Percentiles rank a stretch among this genome's conserved stretches.
phyloP scores from a whole-genome alignment of 1,140 invertebrate species.

The Drosophila ogumai region DNA sequence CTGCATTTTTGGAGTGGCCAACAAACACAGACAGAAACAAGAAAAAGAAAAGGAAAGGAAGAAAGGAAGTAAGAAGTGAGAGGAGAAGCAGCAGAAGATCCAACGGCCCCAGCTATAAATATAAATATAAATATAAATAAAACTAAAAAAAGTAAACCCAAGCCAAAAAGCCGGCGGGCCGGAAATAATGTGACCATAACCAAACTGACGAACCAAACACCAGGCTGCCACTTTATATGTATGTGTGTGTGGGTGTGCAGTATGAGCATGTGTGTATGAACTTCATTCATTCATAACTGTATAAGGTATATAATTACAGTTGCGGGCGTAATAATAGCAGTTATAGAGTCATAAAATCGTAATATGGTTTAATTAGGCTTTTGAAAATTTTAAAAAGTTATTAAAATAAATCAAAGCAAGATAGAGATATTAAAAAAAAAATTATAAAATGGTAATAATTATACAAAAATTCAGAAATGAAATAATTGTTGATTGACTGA shows the following conservation, averaged over 20 bases:
- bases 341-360: background rate
- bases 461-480: background rate
- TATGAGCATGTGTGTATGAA: conserved; percentile 17
- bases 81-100: conserved; percentile 17
- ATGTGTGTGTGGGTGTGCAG: conserved; percentile 3
- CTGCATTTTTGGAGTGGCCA: conserved; percentile 55
- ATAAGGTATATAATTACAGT: conserved; percentile 48
- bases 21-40: conserved; percentile 10
- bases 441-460: background rate
- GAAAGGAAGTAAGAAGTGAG: conserved; percentile 20
- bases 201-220: conserved; percentile 32
- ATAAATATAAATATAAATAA: conserved; percentile 27
- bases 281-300: conserved; percentile 71
- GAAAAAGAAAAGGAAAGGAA: conserved; percentile 6
- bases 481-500: background rate
- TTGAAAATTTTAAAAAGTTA: background rate
- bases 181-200: conserved; percentile 79
- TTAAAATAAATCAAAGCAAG: background rate
- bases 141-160: conserved; percentile 22
- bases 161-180: conserved; percentile 54
- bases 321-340: conserved; percentile 8
- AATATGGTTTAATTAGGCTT: background rate
- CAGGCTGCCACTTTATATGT: background rate
- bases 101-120: conserved; percentile 63
- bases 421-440: background rate